A percentile compares a stretch with the other conserved stretches of the same genome.
Evolutionary conservation across 2,888 invertebrate genomes (phyloP).

Genomic region (Hecatera dysodea): DNA sequence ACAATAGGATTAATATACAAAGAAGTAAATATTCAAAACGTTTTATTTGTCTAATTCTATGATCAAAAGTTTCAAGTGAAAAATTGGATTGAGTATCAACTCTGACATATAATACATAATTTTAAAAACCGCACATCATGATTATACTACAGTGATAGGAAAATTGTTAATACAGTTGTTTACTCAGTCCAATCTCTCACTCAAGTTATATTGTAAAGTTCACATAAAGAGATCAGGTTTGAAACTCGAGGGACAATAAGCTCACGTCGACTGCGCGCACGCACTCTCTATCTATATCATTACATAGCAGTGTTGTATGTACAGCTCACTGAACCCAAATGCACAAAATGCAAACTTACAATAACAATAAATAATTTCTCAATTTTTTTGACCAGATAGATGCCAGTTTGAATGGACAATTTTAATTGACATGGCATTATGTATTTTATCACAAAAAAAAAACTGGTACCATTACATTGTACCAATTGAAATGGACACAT

Average conservation of each 20-base stretch:
- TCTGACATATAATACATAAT: constrained; percentile 58
- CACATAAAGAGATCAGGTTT: constrained; percentile 88
- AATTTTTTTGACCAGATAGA: constrained; percentile 87
- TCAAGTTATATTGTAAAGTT: constrained; percentile 84
- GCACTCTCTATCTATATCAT: constrained; percentile 46
- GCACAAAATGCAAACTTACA: constrained; percentile 86
- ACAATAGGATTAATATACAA: constrained; percentile 66
- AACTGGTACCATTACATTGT: constrained; percentile 82
- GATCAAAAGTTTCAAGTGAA: constrained; percentile 82
- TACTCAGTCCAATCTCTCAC: constrained; percentile 81
- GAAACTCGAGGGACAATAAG: constrained; percentile 82
- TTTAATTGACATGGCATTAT: constrained; percentile 89
- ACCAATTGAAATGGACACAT: constrained; percentile 79
- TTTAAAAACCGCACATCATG: constrained; percentile 64
- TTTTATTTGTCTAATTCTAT: constrained; percentile 88
- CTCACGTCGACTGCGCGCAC: constrained; percentile 72
- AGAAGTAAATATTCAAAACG: constrained; percentile 80
- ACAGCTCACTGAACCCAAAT: constrained; percentile 83
- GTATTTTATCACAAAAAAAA: constrained; percentile 84
- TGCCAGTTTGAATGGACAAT: constrained; percentile 88
- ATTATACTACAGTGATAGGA: constrained; percentile 61
- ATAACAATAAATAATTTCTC: constrained; percentile 87
- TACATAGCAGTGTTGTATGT: constrained; percentile 73
- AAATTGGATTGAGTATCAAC: constrained; percentile 77
- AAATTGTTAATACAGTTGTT: constrained; percentile 54